Conservation (phyloP, 2,888 invertebrate species). For the Parnassius glacialis region DNA sequence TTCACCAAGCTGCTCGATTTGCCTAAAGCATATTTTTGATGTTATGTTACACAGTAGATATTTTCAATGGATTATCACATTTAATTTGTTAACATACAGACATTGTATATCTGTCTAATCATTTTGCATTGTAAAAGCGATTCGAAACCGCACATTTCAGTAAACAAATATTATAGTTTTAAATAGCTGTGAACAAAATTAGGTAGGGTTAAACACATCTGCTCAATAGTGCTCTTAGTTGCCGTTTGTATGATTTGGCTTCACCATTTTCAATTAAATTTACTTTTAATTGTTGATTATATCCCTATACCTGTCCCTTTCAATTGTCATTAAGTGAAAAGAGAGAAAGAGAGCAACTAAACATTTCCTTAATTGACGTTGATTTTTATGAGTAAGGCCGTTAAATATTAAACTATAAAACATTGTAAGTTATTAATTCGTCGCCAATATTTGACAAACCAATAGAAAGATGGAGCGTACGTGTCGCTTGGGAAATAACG, state of each 20-base stretch:
- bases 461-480: conserved; percentile 52
- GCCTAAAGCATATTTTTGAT: conserved; percentile 2
- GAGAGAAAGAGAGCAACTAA: no score
- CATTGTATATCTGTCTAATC: neutral
- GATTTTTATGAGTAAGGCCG: no score
- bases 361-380: no score
- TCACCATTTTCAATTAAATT: conserved; percentile 27
- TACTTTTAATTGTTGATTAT: no score
- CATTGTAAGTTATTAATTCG: neutral
- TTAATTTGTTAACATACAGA: neutral
- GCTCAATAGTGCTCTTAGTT: conserved; percentile 5
- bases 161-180: conserved; percentile 32
- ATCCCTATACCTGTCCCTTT: no score
- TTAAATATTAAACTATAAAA: no score
- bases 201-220: conserved; percentile 26
- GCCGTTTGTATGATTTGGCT: conserved; percentile 49
- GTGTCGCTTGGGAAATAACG: conserved; percentile 56
- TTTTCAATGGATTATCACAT: conserved; percentile 1
- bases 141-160: conserved; percentile 2
- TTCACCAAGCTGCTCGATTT: neutral
- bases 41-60: neutral
- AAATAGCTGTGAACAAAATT: conserved; percentile 39
- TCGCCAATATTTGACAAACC: conserved; percentile 53
- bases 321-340: no score
- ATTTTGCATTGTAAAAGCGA: conserved; percentile 8